Percentiles rank a stretch among this genome's conserved stretches.
Conservation (phyloP, 2,113 vertebrate species). For the Lagopus muta region DNA sequence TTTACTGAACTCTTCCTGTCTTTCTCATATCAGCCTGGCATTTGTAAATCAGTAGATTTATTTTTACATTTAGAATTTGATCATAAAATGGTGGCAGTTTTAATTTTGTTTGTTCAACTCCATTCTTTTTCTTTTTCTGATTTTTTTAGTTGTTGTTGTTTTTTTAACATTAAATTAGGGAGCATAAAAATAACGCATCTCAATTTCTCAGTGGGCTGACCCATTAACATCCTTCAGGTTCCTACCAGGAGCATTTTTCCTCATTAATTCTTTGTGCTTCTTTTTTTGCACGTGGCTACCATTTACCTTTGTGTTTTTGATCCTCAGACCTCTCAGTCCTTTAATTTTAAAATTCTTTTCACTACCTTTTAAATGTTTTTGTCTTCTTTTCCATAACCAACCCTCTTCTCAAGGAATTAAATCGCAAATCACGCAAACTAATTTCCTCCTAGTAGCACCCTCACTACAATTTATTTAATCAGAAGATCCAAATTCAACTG, state of each 20-base stretch:
- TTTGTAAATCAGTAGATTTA: not conserved
- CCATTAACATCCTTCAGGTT: not conserved
- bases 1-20: not conserved
- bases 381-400: not conserved
- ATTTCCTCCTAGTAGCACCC: not conserved
- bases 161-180: no score
- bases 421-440: not conserved
- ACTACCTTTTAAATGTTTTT: not conserved
- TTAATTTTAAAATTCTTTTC: not conserved
- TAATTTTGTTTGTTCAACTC: not conserved
- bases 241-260: not conserved
- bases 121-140: not conserved
- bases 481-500: not conserved
- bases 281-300: not conserved
- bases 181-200: not conserved
- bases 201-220: not conserved
- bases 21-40: not conserved
- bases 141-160: not conserved
- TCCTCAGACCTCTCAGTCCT: not conserved
- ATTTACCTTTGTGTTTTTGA: not conserved
- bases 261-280: not conserved
- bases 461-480: not conserved
- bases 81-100: not conserved
- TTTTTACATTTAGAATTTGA: not conserved
- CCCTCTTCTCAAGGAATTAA: not conserved